These are phyloP conservation scores for Rhinophrynus dorsalis DNA, from an alignment of 2,797 vertebrate genomes.

Conservation along the genomic window DNA sequence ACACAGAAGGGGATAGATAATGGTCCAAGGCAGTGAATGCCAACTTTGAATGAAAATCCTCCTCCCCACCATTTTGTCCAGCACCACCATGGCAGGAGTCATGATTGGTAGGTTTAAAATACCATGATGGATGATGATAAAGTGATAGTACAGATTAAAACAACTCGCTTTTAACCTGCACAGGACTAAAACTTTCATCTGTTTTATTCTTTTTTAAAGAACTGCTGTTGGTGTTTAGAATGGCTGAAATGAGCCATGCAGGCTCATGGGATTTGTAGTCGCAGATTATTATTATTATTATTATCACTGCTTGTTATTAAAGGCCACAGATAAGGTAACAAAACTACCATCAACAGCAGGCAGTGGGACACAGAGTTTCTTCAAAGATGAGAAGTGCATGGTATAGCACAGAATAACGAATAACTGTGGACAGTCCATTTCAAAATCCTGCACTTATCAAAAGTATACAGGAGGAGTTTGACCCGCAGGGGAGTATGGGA, in stretches of 20 bases:
- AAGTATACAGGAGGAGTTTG: neutral
- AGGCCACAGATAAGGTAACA: neutral
- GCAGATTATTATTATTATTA: too few relatives aligned
- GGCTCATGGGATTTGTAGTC: constrained; percentile 3
- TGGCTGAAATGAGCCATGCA: neutral
- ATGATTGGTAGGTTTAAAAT: neutral
- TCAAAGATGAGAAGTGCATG: too few relatives aligned
- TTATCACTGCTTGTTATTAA: too few relatives aligned
- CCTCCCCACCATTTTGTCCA: constrained; percentile 28
- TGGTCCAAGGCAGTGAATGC: neutral
- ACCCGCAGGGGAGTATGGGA: neutral
- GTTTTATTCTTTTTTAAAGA: constrained; percentile 7
- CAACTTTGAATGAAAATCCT: constrained; percentile 24
- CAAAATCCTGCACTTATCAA: too few relatives aligned
- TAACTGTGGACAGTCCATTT: too few relatives aligned
- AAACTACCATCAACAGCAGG: constrained; percentile 34
- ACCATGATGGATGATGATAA: neutral
- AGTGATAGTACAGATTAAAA: too few relatives aligned
- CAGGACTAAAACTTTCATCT: constrained; percentile 7
- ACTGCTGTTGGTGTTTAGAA: neutral
- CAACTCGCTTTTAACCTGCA: too few relatives aligned
- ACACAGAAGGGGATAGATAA: too few relatives aligned
- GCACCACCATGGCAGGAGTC: neutral
- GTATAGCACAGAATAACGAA: too few relatives aligned
- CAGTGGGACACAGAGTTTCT: neutral